Percentiles rank a stretch among this genome's conserved stretches.
These are phyloP conservation scores for Harpagus bidentatus DNA, from an alignment of 2,113 vertebrate species.

Conservation along the genomic window DNA sequence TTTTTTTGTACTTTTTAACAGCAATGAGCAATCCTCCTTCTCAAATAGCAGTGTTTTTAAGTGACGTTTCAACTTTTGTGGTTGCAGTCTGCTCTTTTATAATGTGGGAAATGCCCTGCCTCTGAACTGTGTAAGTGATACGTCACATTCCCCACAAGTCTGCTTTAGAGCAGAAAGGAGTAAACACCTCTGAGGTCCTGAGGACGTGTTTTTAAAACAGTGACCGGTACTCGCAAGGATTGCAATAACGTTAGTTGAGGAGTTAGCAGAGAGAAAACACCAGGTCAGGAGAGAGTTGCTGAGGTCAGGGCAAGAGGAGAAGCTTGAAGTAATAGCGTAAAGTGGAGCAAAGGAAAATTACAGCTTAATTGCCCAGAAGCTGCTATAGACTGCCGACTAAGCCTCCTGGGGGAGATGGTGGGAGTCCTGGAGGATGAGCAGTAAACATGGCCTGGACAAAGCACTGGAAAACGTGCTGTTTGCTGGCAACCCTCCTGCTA, in stretches of 20 bases:
- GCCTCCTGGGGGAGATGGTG: not conserved
- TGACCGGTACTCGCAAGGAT: not conserved
- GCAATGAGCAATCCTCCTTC: not conserved
- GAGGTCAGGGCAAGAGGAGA: not conserved
- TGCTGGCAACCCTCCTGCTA: not conserved
- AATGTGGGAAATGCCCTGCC: slow-evolving; percentile 52
- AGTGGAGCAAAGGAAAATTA: not conserved
- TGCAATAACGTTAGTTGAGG: not conserved
- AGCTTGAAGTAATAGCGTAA: not conserved
- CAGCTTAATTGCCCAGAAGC: not conserved
- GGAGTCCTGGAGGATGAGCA: not conserved
- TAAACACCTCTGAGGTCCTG: not conserved
- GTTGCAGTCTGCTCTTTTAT: not conserved
- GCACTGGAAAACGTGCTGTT: not conserved
- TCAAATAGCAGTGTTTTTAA: not conserved
- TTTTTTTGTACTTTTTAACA: not conserved
- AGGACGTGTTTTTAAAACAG: not conserved
- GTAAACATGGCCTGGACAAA: not conserved
- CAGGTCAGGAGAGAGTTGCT: not conserved
- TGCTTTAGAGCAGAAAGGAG: not conserved
- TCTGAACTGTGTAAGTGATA: slow-evolving; percentile 21
- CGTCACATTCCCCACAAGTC: not conserved
- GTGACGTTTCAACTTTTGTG: not conserved
- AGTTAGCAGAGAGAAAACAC: not conserved
- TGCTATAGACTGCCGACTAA: not conserved